Conservation (phyloP, 2,888 invertebrate genomes). For the Strigamia crassipes region DNA sequence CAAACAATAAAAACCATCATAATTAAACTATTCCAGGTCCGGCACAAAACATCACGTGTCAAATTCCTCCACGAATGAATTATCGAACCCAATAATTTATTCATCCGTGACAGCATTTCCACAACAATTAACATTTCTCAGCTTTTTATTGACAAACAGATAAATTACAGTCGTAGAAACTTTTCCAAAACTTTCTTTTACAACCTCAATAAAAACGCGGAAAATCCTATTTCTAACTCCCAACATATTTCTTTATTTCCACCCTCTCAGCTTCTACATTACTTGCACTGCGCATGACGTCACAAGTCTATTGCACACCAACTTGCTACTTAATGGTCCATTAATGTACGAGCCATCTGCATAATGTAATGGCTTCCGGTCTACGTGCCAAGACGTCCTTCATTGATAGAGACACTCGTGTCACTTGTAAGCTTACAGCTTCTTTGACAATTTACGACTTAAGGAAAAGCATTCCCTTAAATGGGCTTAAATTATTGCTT, state of each 20-base stretch:
- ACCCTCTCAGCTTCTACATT: background rate
- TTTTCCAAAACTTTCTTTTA: background rate
- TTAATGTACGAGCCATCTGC: constrained; percentile 19
- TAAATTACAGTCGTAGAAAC: background rate
- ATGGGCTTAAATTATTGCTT: constrained; percentile 12
- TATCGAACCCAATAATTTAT: background rate
- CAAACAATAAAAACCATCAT: no score
- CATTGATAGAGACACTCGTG: constrained; percentile 30
- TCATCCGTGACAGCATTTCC: background rate
- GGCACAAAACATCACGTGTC: background rate
- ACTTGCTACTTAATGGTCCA: constrained; percentile 12
- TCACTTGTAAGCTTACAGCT: constrained; percentile 23
- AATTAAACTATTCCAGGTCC: no score
- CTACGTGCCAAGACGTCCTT: constrained; percentile 22
- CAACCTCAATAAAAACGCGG: background rate
- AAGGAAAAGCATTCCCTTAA: background rate
- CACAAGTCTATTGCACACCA: background rate
- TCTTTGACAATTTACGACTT: constrained; percentile 27
- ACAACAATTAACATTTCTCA: background rate
- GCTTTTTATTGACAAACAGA: background rate
- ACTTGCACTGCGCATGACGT: background rate
- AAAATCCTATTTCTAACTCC: background rate
- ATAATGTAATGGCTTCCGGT: constrained; percentile 37
- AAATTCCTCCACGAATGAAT: background rate
- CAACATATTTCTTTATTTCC: background rate